Conservation (phyloP, 2,888 invertebrate genomes). For the Cremastinae sp. region DNA sequence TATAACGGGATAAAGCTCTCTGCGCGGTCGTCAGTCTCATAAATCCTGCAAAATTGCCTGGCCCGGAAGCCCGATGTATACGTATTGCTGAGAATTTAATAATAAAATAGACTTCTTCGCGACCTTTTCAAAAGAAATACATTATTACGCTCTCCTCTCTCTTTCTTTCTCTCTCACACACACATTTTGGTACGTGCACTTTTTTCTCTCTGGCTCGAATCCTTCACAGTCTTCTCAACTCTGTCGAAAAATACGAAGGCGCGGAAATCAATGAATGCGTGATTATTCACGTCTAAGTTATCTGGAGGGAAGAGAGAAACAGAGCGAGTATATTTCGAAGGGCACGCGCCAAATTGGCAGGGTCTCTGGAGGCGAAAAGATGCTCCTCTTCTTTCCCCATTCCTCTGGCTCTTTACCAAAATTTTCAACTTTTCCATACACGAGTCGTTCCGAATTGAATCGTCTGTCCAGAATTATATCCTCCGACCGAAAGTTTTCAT, state of each 20-base stretch:
- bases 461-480: neutral
- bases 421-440: conserved; percentile 41
- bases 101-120: conserved; percentile 51
- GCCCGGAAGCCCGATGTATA: conserved; percentile 48
- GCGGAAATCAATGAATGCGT: conserved; percentile 69
- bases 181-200: neutral
- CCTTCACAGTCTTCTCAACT: neutral
- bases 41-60: conserved; percentile 50
- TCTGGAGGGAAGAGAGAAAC: conserved; percentile 45
- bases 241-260: conserved; percentile 17
- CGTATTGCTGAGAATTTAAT: conserved; percentile 57
- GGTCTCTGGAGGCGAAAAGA: conserved; percentile 48
- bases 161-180: conserved; percentile 1
- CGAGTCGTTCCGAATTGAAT: conserved; percentile 7
- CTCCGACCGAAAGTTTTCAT: neutral
- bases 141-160: conserved; percentile 45
- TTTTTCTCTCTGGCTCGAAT: conserved; percentile 30
- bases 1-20: conserved; percentile 21
- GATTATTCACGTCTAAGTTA: conserved; percentile 66
- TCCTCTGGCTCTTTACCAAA: conserved; percentile 69
- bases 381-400: conserved; percentile 43
- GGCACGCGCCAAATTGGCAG: conserved; percentile 70
- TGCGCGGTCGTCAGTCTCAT: conserved; percentile 38
- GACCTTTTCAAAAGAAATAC: conserved; percentile 42
- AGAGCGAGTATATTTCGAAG: conserved; percentile 51